phyloP scores from a whole-genome alignment of 2,797 vertebrate species.

The Pogoniulus pusillus region DNA sequence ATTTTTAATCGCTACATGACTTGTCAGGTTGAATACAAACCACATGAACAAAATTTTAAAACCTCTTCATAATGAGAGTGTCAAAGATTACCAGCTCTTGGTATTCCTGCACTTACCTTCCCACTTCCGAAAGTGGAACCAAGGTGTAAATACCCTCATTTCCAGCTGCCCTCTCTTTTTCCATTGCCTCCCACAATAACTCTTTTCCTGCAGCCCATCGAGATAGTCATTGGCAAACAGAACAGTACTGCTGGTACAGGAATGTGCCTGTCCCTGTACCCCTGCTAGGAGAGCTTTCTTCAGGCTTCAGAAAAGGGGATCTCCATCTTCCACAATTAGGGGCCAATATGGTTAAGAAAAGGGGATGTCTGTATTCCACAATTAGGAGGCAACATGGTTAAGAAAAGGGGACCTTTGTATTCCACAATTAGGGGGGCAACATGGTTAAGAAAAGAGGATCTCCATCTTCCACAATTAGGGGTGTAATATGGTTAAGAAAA shows the following conservation, averaged over 20 bases:
- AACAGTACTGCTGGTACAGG: too few species aligned
- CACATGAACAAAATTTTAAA: constrained; percentile 85
- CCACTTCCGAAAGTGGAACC: constrained; percentile 2
- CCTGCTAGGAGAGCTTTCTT: neutral
- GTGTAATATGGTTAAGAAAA: too few species aligned
- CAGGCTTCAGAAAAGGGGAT: neutral
- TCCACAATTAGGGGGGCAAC: too few species aligned
- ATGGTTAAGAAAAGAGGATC: too few species aligned
- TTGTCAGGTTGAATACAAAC: constrained; percentile 93
- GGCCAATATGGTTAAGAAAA: neutral
- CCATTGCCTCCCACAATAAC: neutral
- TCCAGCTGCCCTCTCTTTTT: neutral
- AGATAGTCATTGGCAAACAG: neutral
- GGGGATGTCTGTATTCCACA: too few species aligned
- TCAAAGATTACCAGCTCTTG: constrained; percentile 25
- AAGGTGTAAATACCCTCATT: neutral
- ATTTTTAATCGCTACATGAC: constrained; percentile 97
- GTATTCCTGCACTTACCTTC: constrained; percentile 8
- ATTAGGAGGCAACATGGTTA: too few species aligned
- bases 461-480: too few species aligned
- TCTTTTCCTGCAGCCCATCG: neutral
- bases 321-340: neutral
- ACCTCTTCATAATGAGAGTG: constrained; percentile 75
- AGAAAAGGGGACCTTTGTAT: too few species aligned
- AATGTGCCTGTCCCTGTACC: too few species aligned